Evolutionary conservation across 2,888 invertebrate species (phyloP), one percentile per base, ranked within the genome.

Genomic region (Yponomeuta cagnagella): DNA sequence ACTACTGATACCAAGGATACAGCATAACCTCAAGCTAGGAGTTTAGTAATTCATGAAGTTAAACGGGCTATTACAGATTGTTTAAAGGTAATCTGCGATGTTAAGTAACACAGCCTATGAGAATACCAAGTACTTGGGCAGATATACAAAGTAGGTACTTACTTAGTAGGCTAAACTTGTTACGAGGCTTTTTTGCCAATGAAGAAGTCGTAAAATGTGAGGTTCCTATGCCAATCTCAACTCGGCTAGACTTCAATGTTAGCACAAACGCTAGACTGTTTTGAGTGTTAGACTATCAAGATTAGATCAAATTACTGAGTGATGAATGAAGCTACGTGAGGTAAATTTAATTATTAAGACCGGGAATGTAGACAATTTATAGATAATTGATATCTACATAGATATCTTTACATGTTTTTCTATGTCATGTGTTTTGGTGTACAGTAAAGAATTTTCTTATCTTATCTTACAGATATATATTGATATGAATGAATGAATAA

Each of bases 141-240:
- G 52, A 58, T 58, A 58, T 58, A 58, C 52, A 58, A 58, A 58
- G 52, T 43, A 43, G 43, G 43, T 58, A 58, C 52, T 58, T 15
- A 58, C 52, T 58, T 58, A 58, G 52, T 58, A 58, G 5, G 52
- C 52, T 5, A 58, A 58, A 58, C 52, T 58, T 58, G 52, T 58
- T 58, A 58, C 52, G 52, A 58, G 52, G 52, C 12, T 58, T 58
- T 58, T 58, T 58, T 58, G 15, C 52, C 52, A 58, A 58, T 58
- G 52, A 58, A 58, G 4, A 5, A 58, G 52, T 58, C 52, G 52
- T 58, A 58, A 58, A 58, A 58, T 58, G 12, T 58, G 15, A 15
- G 52, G 52, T 58, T 58, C 52, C 52, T 58, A 58, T 58, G 52
- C 52, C 52, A 58, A 58, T 58, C 52, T 58, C 52, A 58, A 58